Evolutionary conservation across 2,888 invertebrate genomes (phyloP).

Genomic region (Oscheius sp.): DNA sequence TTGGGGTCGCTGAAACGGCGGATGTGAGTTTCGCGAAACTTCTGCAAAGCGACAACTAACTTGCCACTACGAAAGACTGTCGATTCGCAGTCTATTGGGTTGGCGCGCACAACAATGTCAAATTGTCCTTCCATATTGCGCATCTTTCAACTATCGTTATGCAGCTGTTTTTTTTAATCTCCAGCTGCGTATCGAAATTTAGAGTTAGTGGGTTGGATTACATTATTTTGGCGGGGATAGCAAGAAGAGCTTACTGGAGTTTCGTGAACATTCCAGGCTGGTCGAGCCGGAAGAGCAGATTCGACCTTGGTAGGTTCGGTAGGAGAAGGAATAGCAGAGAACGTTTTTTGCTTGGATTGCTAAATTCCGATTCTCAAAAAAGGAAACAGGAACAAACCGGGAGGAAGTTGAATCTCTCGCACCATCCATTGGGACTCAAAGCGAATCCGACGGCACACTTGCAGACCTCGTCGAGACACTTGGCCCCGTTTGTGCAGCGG

Average conservation of each 20-base stretch:
- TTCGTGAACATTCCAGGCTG: constrained; percentile 23
- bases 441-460: constrained; percentile 60
- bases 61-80: too few relatives aligned
- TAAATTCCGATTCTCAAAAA: background rate
- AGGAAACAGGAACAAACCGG: background rate
- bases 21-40: background rate
- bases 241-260: background rate
- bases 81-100: too few relatives aligned
- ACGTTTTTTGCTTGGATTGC: constrained; percentile 24
- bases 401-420: constrained; percentile 43
- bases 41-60: too few relatives aligned
- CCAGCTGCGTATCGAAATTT: too few relatives aligned
- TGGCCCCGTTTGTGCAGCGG: constrained; percentile 58
- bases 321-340: constrained; percentile 17
- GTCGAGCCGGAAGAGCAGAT: constrained; percentile 21
- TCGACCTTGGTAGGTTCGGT: background rate
- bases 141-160: too few relatives aligned
- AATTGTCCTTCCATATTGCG: too few relatives aligned
- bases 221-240: too few relatives aligned
- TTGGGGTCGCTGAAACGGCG: constrained; percentile 6
- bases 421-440: constrained; percentile 52
- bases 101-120: too few relatives aligned
- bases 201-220: too few relatives aligned
- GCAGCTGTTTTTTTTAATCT: too few relatives aligned
- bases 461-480: constrained; percentile 63